Evolutionary conservation across 2,797 vertebrate genomes (phyloP).

Genomic region (Hemitrygon akajei): DNA sequence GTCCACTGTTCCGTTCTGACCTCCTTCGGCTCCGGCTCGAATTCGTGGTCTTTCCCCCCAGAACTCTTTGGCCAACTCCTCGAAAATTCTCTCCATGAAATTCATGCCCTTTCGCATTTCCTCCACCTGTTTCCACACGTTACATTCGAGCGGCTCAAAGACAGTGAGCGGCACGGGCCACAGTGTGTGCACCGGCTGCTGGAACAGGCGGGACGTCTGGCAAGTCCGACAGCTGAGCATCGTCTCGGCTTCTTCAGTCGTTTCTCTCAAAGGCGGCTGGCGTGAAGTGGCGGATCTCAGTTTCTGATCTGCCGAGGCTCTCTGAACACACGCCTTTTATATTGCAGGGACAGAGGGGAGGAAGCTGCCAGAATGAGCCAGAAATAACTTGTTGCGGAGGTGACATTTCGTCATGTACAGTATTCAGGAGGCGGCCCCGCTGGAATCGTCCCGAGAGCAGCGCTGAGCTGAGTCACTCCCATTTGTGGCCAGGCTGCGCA

Average conservation of each 20-base stretch:
- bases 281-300: neutral
- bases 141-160: constrained; percentile 41
- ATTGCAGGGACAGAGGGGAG: too few species aligned
- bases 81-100: neutral
- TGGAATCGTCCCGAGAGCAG: too few species aligned
- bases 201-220: neutral
- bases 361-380: too few species aligned
- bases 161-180: constrained; percentile 45
- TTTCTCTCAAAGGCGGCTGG: neutral
- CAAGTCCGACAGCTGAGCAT: neutral
- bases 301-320: neutral
- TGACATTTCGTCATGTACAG: too few species aligned
- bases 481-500: too few species aligned
- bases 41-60: neutral
- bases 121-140: constrained; percentile 42
- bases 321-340: neutral
- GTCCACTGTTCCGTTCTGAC: too few species aligned
- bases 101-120: constrained; percentile 37
- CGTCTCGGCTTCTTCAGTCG: neutral
- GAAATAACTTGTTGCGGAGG: too few species aligned
- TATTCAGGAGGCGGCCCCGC: too few species aligned
- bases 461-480: too few species aligned
- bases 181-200: constrained; percentile 47
- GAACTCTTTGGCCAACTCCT: neutral
- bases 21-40: neutral